Conservation (phyloP, 2,888 invertebrate species). For the Drosophila kanekoi region DNA sequence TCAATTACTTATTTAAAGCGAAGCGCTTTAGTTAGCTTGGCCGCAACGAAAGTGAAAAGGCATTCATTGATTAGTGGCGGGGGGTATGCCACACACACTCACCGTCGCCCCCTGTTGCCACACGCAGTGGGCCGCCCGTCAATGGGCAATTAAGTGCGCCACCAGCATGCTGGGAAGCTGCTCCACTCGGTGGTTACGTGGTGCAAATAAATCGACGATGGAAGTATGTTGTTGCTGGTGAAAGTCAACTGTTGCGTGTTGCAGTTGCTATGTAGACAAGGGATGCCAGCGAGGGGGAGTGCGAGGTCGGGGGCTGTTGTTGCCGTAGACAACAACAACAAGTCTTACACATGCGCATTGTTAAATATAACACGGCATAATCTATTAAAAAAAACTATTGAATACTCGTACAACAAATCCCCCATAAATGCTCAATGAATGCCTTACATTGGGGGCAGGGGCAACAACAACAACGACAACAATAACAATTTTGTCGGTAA, state of each 20-base stretch:
- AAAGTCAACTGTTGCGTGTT: slow-evolving; percentile 78
- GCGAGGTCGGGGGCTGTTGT: background rate
- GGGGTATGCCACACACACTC: background rate
- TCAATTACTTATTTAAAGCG: slow-evolving; percentile 39
- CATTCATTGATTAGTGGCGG: slow-evolving; percentile 60
- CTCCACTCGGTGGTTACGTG: slow-evolving; percentile 47
- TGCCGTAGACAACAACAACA: slow-evolving; percentile 17
- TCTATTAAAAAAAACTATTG: slow-evolving; percentile 53
- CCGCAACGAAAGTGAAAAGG: slow-evolving; percentile 62
- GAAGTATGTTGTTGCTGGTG: slow-evolving; percentile 45
- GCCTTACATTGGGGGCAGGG: background rate
- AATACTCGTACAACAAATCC: slow-evolving; percentile 39
- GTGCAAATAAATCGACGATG: slow-evolving; percentile 53
- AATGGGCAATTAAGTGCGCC: slow-evolving; percentile 62
- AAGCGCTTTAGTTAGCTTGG: slow-evolving; percentile 57
- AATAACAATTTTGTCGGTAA: slow-evolving; percentile 3
- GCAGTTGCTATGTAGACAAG: slow-evolving; percentile 40
- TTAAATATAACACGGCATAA: slow-evolving; percentile 65
- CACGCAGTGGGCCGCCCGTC: background rate
- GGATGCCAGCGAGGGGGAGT: background rate
- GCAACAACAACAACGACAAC: background rate
- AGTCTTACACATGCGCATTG: slow-evolving; percentile 62
- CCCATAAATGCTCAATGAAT: slow-evolving; percentile 35
- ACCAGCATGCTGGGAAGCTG: slow-evolving; percentile 60
- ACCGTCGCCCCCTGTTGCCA: background rate